Base-by-base conservation (phyloP, 2,113 vertebrate genomes). In the Corynorhinus townsendii region DNA sequence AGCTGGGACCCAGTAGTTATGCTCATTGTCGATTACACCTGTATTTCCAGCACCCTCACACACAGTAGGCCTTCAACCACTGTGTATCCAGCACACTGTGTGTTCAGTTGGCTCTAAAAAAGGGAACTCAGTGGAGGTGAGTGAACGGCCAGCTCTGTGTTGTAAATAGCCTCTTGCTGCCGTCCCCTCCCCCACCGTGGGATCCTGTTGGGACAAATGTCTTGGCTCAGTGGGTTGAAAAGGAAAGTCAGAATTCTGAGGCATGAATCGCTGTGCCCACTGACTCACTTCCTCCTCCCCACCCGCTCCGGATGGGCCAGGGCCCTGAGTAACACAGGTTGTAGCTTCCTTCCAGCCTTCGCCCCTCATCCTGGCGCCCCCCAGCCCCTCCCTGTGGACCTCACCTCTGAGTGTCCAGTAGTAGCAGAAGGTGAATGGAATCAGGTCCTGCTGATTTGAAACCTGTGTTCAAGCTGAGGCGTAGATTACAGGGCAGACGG, bases 241-340 rank as follows among this genome's bases (percentile, higher is more conserved):
- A 97, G 95, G 95, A 97, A 97, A 97, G 96, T 97, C 93, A 86
- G 87, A 89, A n/a, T 49, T 93, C 86, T 96, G 90, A 96, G 56
- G 88, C 95, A 54, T 86, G 97, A 95, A n/a, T 90, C 0, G 88
- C 84, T 89, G 86, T 82, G 75, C 96, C 96, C 90, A 94, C 86
- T 97, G 97, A 97, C 93, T 97, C 97, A 97, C 96, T 97, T 97
- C 97, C 97, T 97, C 85, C 73, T 80, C 77, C 52, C 24, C 2
- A 59, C 91, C 81, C 30, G 6, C 90, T 75, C 72, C 33, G 54
- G 62, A 83, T 15, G 68, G 52, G 82, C 87, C 2, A 0, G 89
- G 66, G 82, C 77, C 89, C 87, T 90, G 92, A 96, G 95, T 95
- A 94, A 97, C 28, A 26, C 95, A 97, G 97, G 94, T 95, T 86